Percentiles rank a stretch among this genome's conserved stretches.
Evolutionary conservation across 1,140 invertebrate genomes (phyloP).

Genomic region (Temnothorax longispinosus): DNA sequence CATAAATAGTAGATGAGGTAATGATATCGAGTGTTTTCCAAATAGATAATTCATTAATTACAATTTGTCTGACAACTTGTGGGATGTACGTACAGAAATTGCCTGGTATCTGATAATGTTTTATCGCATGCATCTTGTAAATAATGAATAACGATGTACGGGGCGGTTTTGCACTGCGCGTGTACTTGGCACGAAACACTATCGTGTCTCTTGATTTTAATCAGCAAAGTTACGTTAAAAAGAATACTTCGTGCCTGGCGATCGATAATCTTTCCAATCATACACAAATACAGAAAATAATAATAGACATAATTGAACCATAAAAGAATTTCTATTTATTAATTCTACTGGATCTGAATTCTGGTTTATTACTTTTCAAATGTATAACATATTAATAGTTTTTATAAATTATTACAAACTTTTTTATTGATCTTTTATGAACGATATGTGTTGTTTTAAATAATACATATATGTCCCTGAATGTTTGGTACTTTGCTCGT

Average conservation of each 20-base stretch:
- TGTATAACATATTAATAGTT: no score
- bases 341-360: no score
- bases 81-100: neutral
- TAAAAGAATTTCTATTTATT: no score
- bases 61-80: neutral
- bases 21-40: neutral
- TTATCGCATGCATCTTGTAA: neutral
- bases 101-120: neutral
- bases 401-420: no score
- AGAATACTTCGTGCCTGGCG: neutral
- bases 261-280: neutral
- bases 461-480: no score
- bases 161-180: no score
- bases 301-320: no score
- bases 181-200: no score
- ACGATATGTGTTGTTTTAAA: no score
- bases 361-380: no score
- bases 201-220: neutral
- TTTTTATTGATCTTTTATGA: no score
- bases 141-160: neutral
- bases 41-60: neutral
- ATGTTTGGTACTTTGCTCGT: no score
- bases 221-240: neutral
- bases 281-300: neutral
- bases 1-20: neutral